These are phyloP conservation scores for Periplaneta americana DNA, from an alignment of 1,140 invertebrate genomes.

Conservation along the genomic window DNA sequence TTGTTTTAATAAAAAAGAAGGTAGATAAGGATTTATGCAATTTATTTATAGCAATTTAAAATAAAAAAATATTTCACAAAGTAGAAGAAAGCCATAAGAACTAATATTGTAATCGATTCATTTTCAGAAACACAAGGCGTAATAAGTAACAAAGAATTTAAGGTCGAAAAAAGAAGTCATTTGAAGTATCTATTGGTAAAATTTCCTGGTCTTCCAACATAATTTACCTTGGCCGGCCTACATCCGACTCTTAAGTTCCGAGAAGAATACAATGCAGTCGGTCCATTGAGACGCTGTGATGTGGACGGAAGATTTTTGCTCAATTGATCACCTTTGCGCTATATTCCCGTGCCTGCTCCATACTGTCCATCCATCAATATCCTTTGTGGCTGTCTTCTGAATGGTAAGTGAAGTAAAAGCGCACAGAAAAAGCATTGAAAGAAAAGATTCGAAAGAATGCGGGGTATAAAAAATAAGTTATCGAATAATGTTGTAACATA, in stretches of 20 bases:
- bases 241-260: background rate
- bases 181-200: too few species aligned
- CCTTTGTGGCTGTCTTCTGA: background rate
- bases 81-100: too few species aligned
- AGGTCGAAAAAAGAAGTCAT: too few species aligned
- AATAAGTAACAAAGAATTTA: too few species aligned
- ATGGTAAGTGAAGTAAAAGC: background rate
- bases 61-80: too few species aligned
- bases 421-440: background rate
- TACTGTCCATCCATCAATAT: background rate
- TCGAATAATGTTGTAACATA: background rate
- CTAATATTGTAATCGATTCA: too few species aligned
- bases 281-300: background rate
- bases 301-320: background rate
- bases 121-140: too few species aligned
- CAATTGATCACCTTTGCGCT: background rate
- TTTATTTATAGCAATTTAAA: too few species aligned
- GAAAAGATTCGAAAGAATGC: background rate
- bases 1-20: too few species aligned
- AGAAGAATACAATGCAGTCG: background rate
- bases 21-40: too few species aligned
- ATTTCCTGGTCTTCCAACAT: too few species aligned
- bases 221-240: too few species aligned
- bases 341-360: background rate
- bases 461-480: background rate